Base-by-base conservation (phyloP, 2,888 invertebrate genomes). In the Eustalomyia histrio region DNA sequence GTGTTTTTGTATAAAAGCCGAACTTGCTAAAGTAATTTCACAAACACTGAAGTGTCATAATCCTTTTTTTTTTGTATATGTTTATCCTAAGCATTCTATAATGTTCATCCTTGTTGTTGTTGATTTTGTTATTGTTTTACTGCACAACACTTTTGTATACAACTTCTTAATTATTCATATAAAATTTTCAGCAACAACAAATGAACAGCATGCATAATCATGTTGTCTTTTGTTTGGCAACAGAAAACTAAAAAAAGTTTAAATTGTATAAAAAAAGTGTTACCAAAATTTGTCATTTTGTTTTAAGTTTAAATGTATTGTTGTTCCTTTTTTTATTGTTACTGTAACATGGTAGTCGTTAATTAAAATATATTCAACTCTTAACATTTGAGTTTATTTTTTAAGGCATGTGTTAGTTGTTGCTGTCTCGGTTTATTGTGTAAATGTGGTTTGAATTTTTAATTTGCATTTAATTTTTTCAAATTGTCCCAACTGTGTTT, bases 401-500 rank as follows among this genome's bases (percentile, higher is more conserved):
- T n/a, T n/a, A n/a, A 1, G 2, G n/a, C n/a, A 6, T n/a, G n/a
- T 16, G 24, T 63, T n/a, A n/a, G 24, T n/a, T 50, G 29, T 50
- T 16, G 10, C 29, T 14, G 43, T n/a, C 21, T 47, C 7, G 12
- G 12, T 33, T 5, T 24, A 29, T 52, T 14, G 33, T 10, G 2
- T 18, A 55, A 39, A 55, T 68, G 55, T 57, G 57, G 68, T 12
- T 68, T 24, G 18, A 67, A 24, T 14, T 67, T 67, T 43, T 67
- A 67, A 57, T 68, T 67, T 67, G 21, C 55, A 55, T 24, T 57
- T 47, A 16, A 29, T 43, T 55, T n/a, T 67, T 55, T 29, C 10
- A 16, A 50, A 29, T 2, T 39, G 24, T 24, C 7, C n/a, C 7
- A 47, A 47, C n/a, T 47, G n/a, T n/a, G n/a, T 47, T 47, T n/a